Evolutionary conservation across 2,113 vertebrate genomes (phyloP), one percentile per base, ranked within the genome.

Genomic region (Periophthalmodon schlosseri): DNA sequence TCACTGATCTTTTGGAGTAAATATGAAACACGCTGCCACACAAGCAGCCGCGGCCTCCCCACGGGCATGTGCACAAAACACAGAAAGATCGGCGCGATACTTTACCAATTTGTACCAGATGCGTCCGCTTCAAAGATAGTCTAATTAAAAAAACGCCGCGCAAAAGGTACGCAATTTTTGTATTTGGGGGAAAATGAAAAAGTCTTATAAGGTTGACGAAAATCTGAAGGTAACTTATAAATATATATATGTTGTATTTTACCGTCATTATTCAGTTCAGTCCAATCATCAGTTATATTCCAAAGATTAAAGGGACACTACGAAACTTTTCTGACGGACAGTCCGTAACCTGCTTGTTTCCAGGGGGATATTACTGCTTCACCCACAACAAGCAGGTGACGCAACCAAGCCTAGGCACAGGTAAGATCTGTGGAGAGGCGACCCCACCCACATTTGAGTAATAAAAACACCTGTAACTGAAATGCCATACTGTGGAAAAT

Each of bases 31-130:
- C 5, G 54, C n/a, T 69, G 46, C 44, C 18, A 69, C 52, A 47
- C 49, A 46, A 23, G 34, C 63, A 65, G 56, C 49, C 28, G 16
- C 33, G 58, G 58, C 13, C 58, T 34, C 60, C 60, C 60, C 28
- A 63, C 15, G 60, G 60, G 60, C 60, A 63, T 18, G 46, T 3
- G 46, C 21, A n/a, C 10, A 33, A 52, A 23, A 28, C 2, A 36
- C 33, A 69, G 21, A 21, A 56, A 47, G 34, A 5, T 70, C 14
- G 10, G 34, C 18, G 11, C n/a, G 33, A 65, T 65, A 65, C 7
- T 65, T 65, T 65, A 34, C 18, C 63, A 65, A 65, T 65, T 65
- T 65, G 61, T 65, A 65, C 34, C 61, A 65, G 63, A 65, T 65
- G 63, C 33, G 39, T 64, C 20, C n/a, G 16, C 63, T 65, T 65